Evolutionary conservation across 2,888 invertebrate genomes (phyloP), one percentile per base, ranked within the genome.

Genomic region (Tenthredo amoena): DNA sequence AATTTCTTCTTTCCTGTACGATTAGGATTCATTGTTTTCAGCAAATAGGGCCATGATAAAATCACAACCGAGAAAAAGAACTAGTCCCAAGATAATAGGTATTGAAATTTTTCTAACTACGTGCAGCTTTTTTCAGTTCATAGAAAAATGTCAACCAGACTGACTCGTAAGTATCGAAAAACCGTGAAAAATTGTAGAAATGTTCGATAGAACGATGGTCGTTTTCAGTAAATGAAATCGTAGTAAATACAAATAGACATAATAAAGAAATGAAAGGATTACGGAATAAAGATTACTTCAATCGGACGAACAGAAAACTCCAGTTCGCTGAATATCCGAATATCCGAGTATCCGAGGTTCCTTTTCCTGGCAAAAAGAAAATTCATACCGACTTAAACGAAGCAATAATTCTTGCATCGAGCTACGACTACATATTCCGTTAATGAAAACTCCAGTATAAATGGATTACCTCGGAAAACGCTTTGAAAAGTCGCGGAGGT

Each of bases 391-490:
- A n/a, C 21, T 34, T 6, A 12, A 34, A 55, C 18, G 26, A n/a
- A 77, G 55, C 12, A 34, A 50, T 77, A 50, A 9, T 34, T 15
- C 31, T 34, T 55, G 31, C 55, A 77, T 31, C 31, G 31, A 10
- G 47, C 21, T 55, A 18, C 15, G 50, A 31, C 77, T 77, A n/a
- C 3, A 55, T 55, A 34, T 77, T 77, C 74, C 31, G 55, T 50
- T 77, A 77, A 77, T 77, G 55, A 77, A 77, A 77, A 77, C 55
- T 34, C 77, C 40, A 18, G 43, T n/a, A 40, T 40, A 26, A 77
- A 18, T 31, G 34, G 34, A 77, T 50, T 55, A 77, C 31, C 18
- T 55, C 10, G 55, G 50, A 55, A 55, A 55, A 77, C 77, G 31
- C 55, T 77, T 77, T 15, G 18, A 77, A 77, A 55, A 77, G n/a